Conservation (phyloP, 2,797 vertebrate genomes). For the Triplophysa bombifrons region DNA sequence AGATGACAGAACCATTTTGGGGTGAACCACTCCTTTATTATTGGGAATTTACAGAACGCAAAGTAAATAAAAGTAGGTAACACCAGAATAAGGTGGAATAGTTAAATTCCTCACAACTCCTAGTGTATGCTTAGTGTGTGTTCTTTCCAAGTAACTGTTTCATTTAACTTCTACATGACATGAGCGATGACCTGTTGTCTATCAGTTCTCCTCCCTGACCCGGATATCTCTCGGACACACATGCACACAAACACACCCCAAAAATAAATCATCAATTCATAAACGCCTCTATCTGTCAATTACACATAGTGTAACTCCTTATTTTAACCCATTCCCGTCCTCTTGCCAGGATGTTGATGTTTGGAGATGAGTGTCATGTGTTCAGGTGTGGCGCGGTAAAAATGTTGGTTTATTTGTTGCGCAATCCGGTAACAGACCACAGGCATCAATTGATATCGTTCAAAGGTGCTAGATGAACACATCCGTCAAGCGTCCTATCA, state of each 20-base stretch:
- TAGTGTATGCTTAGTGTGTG: background rate
- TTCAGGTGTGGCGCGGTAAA: background rate
- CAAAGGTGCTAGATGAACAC: too few relatives aligned
- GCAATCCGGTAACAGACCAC: background rate
- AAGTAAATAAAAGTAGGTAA: background rate
- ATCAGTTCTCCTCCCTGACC: slow-evolving; percentile 1
- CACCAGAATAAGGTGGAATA: background rate
- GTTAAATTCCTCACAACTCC: background rate
- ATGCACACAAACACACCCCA: slow-evolving; percentile 18
- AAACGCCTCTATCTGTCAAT: slow-evolving; percentile 13
- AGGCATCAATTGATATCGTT: background rate
- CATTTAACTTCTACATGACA: background rate
- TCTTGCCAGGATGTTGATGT: slow-evolving; percentile 17
- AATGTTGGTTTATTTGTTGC: background rate
- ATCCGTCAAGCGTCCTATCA: background rate
- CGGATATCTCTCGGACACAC: background rate
- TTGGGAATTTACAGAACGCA: too few relatives aligned
- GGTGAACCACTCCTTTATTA: too few relatives aligned
- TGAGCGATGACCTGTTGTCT: slow-evolving; percentile 11
- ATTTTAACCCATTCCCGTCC: slow-evolving; percentile 18
- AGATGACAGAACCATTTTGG: too few relatives aligned
- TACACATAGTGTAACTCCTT: slow-evolving; percentile 6
- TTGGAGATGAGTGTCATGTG: slow-evolving; percentile 11
- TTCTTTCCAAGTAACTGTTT: background rate
- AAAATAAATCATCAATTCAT: slow-evolving; percentile 4